A percentile compares a stretch with the other conserved stretches of the same genome.
Conservation (phyloP, 2,113 vertebrate genomes). For the Serranochromis macrocephalus region DNA sequence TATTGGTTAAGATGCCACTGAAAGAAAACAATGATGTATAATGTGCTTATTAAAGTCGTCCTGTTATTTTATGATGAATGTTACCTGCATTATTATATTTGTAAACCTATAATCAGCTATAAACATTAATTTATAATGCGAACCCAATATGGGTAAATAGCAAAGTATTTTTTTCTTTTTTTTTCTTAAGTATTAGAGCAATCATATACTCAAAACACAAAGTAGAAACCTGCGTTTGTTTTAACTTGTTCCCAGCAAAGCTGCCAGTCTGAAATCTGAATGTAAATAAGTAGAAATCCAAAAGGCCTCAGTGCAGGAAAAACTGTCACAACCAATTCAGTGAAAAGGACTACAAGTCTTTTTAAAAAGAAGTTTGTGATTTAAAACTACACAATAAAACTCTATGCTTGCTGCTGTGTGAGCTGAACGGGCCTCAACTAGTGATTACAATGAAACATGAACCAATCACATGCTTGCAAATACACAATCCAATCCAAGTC, state of each 20-base stretch:
- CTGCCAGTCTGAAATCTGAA: neutral
- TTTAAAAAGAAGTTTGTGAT: neutral
- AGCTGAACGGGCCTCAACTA: neutral
- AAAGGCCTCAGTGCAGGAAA: constrained; percentile 10
- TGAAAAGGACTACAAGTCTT: neutral
- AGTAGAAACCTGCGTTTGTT: neutral
- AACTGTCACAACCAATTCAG: neutral
- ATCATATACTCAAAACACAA: neutral
- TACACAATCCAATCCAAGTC: neutral
- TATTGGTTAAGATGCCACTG: neutral
- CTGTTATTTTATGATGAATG: neutral
- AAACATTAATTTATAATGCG: neutral
- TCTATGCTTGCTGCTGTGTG: neutral
- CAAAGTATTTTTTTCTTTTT: neutral
- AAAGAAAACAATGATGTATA: neutral
- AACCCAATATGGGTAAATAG: constrained; percentile 67
- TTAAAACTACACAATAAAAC: neutral
- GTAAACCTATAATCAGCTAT: neutral
- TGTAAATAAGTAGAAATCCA: neutral
- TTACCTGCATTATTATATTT: neutral
- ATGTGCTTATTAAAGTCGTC: neutral
- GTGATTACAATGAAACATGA: neutral
- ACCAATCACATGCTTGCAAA: neutral
- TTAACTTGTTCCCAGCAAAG: neutral
- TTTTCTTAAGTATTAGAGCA: neutral